Conservation (phyloP, 2,797 vertebrate genomes). For the Novumbra hubbsi region DNA sequence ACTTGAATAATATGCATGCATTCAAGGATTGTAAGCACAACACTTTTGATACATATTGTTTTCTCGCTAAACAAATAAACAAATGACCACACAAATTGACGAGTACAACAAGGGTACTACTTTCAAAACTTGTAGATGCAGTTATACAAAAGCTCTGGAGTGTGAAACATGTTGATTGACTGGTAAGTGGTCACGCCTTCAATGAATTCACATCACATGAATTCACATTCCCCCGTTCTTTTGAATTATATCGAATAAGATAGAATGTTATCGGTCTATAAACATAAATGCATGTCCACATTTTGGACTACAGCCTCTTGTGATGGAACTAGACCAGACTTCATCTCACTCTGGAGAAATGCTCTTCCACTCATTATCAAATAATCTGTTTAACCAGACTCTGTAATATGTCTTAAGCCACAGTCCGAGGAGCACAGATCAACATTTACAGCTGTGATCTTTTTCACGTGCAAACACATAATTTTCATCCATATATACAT, state of each 20-base stretch:
- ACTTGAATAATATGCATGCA: no score
- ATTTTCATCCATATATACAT: constrained; percentile 2
- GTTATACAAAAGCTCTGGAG: no score
- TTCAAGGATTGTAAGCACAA: no score
- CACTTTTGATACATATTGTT: no score
- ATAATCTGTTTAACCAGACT: constrained; percentile 16
- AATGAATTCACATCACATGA: no score
- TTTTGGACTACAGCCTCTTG: neutral
- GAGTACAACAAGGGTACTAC: no score
- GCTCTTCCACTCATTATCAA: constrained; percentile 17
- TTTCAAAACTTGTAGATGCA: no score
- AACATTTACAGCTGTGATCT: neutral
- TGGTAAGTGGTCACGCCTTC: no score
- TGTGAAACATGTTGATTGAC: no score
- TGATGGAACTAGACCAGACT: neutral
- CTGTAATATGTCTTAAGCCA: neutral
- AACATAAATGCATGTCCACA: neutral
- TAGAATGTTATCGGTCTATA: neutral
- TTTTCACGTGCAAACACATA: neutral
- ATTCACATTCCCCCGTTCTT: no score
- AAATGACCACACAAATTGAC: no score
- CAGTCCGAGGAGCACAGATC: neutral
- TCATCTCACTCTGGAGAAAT: constrained; percentile 12
- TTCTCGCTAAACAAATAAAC: no score
- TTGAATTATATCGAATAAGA: neutral